Evolutionary conservation across 2,888 invertebrate genomes (phyloP).

Genomic region (Macrosoma leucophasiata): DNA sequence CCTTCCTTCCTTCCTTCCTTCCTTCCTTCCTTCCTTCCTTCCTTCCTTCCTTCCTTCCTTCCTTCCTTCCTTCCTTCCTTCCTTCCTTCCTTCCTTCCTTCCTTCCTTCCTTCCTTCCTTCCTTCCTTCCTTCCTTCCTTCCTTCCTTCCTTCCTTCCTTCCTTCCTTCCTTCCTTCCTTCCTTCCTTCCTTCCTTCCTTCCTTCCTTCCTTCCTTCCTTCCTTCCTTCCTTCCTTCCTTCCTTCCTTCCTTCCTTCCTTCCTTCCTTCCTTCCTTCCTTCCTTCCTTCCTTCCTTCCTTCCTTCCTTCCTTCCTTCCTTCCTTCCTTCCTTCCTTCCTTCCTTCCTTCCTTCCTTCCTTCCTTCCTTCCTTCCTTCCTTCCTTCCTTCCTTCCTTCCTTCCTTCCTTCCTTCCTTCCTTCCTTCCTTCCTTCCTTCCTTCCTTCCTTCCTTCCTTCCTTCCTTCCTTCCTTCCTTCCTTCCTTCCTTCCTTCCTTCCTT

Average conservation of each 20-base stretch:
- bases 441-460: slow-evolving; percentile 3
- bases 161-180: slow-evolving; percentile 1
- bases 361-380: slow-evolving; percentile 1
- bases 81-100: background rate
- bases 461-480: slow-evolving; percentile 4
- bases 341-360: slow-evolving; percentile 2
- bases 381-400: background rate
- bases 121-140: slow-evolving; percentile 1
- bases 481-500: slow-evolving; percentile 3
- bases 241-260: slow-evolving; percentile 1
- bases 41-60: background rate
- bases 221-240: slow-evolving; percentile 2
- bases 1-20: too few species aligned
- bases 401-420: slow-evolving; percentile 2
- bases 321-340: slow-evolving; percentile 2
- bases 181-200: slow-evolving; percentile 2
- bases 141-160: slow-evolving; percentile 2
- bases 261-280: slow-evolving; percentile 3
- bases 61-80: background rate
- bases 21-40: too few species aligned
- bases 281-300: slow-evolving; percentile 1
- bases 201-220: slow-evolving; percentile 2
- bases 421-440: slow-evolving; percentile 2
- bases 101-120: background rate
- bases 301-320: background rate